phyloP scores from a whole-genome alignment of 2,113 vertebrate species.

The Apteryx mantelli region DNA sequence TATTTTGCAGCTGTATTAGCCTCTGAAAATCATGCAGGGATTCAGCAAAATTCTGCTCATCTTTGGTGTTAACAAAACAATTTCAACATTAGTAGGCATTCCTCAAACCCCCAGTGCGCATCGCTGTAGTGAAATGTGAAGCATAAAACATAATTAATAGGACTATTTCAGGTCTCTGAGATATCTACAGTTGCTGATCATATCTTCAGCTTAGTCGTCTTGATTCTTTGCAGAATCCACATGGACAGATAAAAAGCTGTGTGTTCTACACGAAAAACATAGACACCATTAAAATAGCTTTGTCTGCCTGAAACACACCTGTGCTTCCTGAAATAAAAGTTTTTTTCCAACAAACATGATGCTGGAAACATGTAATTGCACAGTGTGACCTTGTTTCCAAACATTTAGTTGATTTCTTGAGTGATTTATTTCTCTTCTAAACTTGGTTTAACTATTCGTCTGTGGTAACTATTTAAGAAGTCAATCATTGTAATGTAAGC shows the following conservation, averaged over 20 bases:
- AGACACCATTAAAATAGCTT: background rate
- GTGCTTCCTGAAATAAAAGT: background rate
- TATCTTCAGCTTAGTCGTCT: background rate
- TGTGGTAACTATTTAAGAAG: background rate
- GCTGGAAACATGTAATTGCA: background rate
- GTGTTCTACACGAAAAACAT: background rate
- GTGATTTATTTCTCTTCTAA: background rate
- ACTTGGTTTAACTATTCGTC: background rate
- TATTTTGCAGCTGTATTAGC: background rate
- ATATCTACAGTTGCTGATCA: background rate
- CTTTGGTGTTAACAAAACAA: background rate
- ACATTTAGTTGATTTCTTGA: background rate
- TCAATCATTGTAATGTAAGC: rapidly evolving
- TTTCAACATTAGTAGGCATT: background rate
- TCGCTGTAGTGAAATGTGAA: background rate
- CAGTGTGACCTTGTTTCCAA: background rate
- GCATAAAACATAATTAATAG: background rate
- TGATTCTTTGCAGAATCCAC: background rate
- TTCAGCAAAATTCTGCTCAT: background rate
- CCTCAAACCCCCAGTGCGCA: background rate
- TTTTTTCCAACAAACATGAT: background rate
- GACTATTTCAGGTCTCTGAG: background rate
- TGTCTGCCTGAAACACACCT: background rate
- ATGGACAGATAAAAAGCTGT: background rate
- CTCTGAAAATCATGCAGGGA: background rate